Percentiles rank a stretch among this genome's conserved stretches.
phyloP scores from a whole-genome alignment of 2,797 vertebrate species.

The Atherinosoma microstoma region DNA sequence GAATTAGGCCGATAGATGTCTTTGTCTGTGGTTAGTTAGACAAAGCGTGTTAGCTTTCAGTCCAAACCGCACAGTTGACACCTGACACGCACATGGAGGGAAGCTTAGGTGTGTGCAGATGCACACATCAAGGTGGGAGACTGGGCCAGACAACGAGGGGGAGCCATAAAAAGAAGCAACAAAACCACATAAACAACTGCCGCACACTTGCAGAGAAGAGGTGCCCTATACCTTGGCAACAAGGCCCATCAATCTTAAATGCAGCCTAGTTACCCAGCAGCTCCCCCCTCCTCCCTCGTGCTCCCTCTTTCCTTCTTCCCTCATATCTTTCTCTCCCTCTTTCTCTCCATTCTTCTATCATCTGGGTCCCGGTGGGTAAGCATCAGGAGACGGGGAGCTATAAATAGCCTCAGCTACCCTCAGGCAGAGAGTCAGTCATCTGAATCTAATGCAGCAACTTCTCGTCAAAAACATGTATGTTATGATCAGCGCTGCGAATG shows the following conservation, averaged over 20 bases:
- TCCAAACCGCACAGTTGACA: conserved; percentile 44
- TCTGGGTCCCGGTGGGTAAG: conserved; percentile 67
- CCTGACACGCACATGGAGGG: conserved; percentile 49
- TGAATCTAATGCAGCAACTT: conserved; percentile 68
- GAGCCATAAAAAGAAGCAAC: conserved; percentile 25
- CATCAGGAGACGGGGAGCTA: conserved; percentile 74
- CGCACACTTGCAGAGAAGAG: conserved; percentile 38
- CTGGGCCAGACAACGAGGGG: background rate
- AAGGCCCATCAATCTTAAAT: conserved; percentile 71
- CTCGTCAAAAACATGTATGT: conserved; percentile 62
- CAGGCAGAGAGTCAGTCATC: conserved; percentile 71
- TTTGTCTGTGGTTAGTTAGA: conserved; percentile 58
- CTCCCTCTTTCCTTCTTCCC: conserved; percentile 24
- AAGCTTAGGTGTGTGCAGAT: conserved; percentile 56
- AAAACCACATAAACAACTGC: conserved; percentile 33
- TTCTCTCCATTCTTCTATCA: conserved; percentile 59
- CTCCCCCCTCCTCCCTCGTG: conserved; percentile 35
- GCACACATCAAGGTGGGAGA: conserved; percentile 6
- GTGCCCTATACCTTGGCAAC: conserved; percentile 64
- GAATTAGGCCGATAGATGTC: conserved; percentile 29
- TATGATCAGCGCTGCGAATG: conserved; percentile 37
- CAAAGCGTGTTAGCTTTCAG: conserved; percentile 56
- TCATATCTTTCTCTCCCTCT: conserved; percentile 32
- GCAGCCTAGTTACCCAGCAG: conserved; percentile 77
- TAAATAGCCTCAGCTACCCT: conserved; percentile 76